A percentile compares a stretch with the other conserved stretches of the same genome.
Conservation (phyloP, 2,113 vertebrate species). For the Cottus gobio region DNA sequence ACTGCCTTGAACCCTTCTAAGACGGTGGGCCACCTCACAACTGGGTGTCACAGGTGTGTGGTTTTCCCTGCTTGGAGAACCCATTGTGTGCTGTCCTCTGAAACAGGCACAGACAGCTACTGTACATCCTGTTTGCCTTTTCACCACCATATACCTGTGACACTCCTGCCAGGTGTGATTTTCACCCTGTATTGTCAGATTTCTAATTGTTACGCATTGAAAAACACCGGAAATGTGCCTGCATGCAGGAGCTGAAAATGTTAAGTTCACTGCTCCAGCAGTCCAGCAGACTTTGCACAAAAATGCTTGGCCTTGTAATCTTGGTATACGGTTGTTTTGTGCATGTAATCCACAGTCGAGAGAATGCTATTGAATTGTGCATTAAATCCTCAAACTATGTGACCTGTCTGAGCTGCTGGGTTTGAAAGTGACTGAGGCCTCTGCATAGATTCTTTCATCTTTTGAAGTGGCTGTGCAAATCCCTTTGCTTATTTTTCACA, state of each 20-base stretch:
- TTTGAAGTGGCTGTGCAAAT: conserved; percentile 22
- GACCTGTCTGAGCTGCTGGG: conserved; percentile 61
- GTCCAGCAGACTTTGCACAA: neutral
- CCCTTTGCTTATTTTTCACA: neutral
- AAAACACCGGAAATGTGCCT: neutral
- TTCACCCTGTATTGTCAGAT: conserved; percentile 31
- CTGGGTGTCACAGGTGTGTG: conserved; percentile 48
- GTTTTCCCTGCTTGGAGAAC: conserved; percentile 22
- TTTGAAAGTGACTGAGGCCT: conserved; percentile 31
- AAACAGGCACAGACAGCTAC: conserved; percentile 27
- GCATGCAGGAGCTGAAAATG: conserved; percentile 17
- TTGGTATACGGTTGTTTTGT: conserved; percentile 25
- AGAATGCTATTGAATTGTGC: conserved; percentile 40
- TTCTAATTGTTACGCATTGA: neutral
- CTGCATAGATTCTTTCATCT: conserved; percentile 22
- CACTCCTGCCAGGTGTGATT: conserved; percentile 50
- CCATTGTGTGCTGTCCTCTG: conserved; percentile 45
- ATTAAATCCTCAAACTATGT: conserved; percentile 71
- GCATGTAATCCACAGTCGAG: conserved; percentile 47
- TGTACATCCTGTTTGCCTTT: conserved; percentile 63
- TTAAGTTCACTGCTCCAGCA: neutral
- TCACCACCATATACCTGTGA: conserved; percentile 15
- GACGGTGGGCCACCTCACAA: neutral
- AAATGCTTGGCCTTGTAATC: conserved; percentile 17
- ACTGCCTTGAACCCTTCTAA: neutral